Conservation (phyloP, 2,888 invertebrate genomes). For the Philhelius pedissequus region DNA sequence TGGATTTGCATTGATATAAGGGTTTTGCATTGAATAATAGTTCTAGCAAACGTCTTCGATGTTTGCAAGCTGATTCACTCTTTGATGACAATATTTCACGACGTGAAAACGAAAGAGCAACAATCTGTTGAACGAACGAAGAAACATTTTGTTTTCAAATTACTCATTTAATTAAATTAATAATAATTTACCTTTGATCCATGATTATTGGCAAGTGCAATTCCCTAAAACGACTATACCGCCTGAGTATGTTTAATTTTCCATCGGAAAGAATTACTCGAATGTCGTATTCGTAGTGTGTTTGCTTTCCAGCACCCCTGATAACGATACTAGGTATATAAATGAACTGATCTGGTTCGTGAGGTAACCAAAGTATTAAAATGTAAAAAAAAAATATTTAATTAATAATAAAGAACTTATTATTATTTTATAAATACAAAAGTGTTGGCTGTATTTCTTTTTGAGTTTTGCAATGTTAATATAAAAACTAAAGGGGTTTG, state of each 20-base stretch:
- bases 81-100: conserved; percentile 88
- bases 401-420: no score
- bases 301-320: conserved; percentile 89
- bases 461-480: no score
- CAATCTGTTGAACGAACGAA: no score
- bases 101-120: conserved; percentile 88
- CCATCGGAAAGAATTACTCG: conserved; percentile 86
- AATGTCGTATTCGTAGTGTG: conserved; percentile 95
- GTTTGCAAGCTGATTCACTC: conserved; percentile 85
- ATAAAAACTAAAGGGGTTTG: no score
- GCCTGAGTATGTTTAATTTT: conserved; percentile 88
- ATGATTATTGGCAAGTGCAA: conserved; percentile 89
- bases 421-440: no score
- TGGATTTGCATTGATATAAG: no score
- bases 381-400: conserved; percentile 81
- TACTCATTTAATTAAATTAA: no score
- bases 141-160: no score
- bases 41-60: conserved; percentile 87
- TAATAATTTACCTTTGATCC: no score
- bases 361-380: conserved; percentile 80
- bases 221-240: conserved; percentile 93
- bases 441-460: no score
- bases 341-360: conserved; percentile 76
- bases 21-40: conserved; percentile 87
- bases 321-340: conserved; percentile 89